Evolutionary conservation across 2,888 invertebrate species (phyloP).

Genomic region (Caenorhabditis sp.): DNA sequence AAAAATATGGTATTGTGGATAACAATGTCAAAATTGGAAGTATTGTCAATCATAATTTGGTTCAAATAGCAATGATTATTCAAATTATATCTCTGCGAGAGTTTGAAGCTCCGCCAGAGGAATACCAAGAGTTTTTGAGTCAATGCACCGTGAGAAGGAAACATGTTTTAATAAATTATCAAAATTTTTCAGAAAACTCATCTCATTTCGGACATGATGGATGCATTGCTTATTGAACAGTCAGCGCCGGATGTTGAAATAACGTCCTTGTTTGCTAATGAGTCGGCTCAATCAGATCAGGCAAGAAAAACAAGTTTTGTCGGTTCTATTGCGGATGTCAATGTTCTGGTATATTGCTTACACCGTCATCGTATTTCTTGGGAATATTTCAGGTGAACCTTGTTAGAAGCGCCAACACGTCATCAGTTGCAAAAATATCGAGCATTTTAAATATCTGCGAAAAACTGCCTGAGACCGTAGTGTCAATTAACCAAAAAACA

Average conservation of each 20-base stretch:
- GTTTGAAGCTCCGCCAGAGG: constrained; percentile 87
- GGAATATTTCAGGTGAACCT: no score
- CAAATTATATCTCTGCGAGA: constrained; percentile 91
- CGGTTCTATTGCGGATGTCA: constrained; percentile 71
- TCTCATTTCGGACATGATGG: constrained; percentile 53
- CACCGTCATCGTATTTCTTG: no score
- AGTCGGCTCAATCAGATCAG: constrained; percentile 13
- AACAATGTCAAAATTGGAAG: constrained; percentile 90
- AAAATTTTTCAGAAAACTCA: constrained; percentile 32
- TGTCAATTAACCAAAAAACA: constrained; percentile 2
- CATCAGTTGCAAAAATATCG: neutral
- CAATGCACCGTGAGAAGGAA: constrained; percentile 36
- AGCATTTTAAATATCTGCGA: constrained; percentile 23
- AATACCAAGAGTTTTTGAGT: constrained; percentile 78
- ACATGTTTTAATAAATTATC: neutral
- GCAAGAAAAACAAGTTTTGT: constrained; percentile 41
- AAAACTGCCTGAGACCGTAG: constrained; percentile 36
- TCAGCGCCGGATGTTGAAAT: constrained; percentile 45
- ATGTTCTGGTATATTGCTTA: constrained; percentile 60
- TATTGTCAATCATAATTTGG: constrained; percentile 82
- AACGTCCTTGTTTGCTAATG: constrained; percentile 6
- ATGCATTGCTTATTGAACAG: constrained; percentile 35
- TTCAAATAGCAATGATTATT: constrained; percentile 87
- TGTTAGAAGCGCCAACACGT: neutral
- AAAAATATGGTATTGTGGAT: constrained; percentile 86